Evolutionary conservation across 2,797 vertebrate genomes (phyloP), one percentile per base, ranked within the genome.

Genomic region (Trematomus bernacchii): DNA sequence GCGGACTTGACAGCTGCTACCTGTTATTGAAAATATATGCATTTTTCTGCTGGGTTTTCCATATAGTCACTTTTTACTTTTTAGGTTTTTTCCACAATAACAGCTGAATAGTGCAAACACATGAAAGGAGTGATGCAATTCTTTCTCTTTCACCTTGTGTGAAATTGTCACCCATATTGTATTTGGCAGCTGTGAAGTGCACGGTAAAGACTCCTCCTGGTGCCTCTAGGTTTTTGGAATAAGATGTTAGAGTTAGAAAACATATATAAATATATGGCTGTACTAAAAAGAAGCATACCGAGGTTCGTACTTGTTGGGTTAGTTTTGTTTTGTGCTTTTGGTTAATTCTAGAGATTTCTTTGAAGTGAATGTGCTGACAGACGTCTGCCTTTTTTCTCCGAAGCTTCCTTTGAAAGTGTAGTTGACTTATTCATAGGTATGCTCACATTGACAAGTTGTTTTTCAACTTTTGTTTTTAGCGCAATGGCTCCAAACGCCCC

Each of bases 221-320:
- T 66, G 82, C 82, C 85, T 82, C 77, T 60, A 78, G 84, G 80
- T 57, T 77, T 68, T 74, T 88, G 76, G 63, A 92, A 89, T 87
- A 87, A 91, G 88, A 90, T 90, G 87, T 91, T 86, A 86, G 52
- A 50, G 70, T 46, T 27, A 68, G 62, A 79, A 83, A 79, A 8
- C 0, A 51, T 21, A 53, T 15, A 53, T 63, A 37, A 37, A 37
- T 37, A 66, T 66, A 77, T 69, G 43, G 52, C 79, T 65, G 58
- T 72, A 73, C 82, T 72, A 70, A 88, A 88, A 77, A 90, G 80
- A 83, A 37, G 62, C 83, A 78, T 71, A 71, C 68, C 62, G 58
- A 75, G 52, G 72, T 73, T 81, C 77, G 30, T 48, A 75, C 76
- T 89, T 76, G 73, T 77, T 85, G 81, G 73, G 23, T 84, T 78